Conservation (phyloP, 2,888 invertebrate species). For the Dryococelus australis region DNA sequence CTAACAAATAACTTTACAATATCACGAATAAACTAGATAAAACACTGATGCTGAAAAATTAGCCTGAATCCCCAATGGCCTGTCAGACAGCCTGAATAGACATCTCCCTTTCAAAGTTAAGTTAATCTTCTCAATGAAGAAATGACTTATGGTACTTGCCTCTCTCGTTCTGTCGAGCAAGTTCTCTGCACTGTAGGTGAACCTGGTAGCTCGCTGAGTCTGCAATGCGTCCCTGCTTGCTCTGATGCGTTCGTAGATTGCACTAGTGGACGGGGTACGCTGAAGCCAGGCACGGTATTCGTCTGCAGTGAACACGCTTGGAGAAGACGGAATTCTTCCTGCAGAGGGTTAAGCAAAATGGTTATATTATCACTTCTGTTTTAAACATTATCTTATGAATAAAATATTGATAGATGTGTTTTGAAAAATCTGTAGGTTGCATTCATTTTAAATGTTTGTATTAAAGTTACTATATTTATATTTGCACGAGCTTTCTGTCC, state of each 20-base stretch:
- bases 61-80: too few species aligned
- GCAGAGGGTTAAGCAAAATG: constrained; percentile 13
- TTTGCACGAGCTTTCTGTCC: too few species aligned
- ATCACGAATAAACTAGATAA: too few species aligned
- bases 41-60: too few species aligned
- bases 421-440: too few species aligned
- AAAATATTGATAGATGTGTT: background rate
- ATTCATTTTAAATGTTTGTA: too few species aligned
- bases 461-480: too few species aligned
- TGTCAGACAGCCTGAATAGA: background rate
- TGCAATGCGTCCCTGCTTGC: constrained; percentile 75
- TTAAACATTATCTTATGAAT: background rate
- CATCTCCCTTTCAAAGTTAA: background rate
- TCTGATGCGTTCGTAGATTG: constrained; percentile 89
- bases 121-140: background rate
- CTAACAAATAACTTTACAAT: too few species aligned
- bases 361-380: background rate
- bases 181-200: constrained; percentile 89
- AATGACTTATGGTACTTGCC: constrained; percentile 56
- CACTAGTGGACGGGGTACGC: constrained; percentile 77
- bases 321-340: constrained; percentile 61
- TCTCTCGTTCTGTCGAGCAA: constrained; percentile 62
- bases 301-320: constrained; percentile 82
- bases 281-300: constrained; percentile 94
- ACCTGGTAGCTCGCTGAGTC: constrained; percentile 75